These are phyloP conservation scores for Candoia aspera DNA, from an alignment of 2,113 vertebrate genomes.

Conservation along the genomic window DNA sequence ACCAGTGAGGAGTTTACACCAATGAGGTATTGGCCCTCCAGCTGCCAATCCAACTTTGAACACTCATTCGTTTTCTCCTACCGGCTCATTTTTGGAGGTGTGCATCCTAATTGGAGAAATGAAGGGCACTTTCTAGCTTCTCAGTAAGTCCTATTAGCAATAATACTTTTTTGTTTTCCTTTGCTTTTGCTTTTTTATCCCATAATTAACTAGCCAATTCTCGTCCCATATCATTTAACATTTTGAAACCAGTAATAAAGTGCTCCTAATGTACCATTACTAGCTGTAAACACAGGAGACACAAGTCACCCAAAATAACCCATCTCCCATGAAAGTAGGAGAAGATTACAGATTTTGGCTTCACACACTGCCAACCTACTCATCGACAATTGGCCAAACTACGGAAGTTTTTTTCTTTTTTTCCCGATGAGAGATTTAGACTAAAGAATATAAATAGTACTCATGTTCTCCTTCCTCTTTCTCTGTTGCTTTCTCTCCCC, in stretches of 20 bases:
- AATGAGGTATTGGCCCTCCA: neutral
- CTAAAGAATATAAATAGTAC: neutral
- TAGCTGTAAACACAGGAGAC: neutral
- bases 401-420: slow-evolving; percentile 18
- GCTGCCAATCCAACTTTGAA: neutral
- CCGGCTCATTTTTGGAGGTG: neutral
- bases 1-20: neutral
- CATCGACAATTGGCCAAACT: neutral
- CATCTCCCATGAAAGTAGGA: neutral
- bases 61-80: neutral
- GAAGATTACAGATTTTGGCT: slow-evolving; percentile 7
- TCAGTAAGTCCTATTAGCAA: slow-evolving; percentile 4
- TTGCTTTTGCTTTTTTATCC: neutral
- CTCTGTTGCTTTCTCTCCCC: neutral
- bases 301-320: neutral
- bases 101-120: neutral
- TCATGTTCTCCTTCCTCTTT: neutral
- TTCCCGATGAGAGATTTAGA: neutral
- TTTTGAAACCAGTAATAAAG: neutral
- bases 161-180: neutral
- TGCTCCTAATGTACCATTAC: neutral
- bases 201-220: neutral
- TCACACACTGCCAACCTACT: neutral
- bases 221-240: slow-evolving; percentile 8
- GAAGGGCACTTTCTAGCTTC: neutral